phyloP scores from a whole-genome alignment of 2,888 invertebrate species.

The Marronus borbonicus region DNA sequence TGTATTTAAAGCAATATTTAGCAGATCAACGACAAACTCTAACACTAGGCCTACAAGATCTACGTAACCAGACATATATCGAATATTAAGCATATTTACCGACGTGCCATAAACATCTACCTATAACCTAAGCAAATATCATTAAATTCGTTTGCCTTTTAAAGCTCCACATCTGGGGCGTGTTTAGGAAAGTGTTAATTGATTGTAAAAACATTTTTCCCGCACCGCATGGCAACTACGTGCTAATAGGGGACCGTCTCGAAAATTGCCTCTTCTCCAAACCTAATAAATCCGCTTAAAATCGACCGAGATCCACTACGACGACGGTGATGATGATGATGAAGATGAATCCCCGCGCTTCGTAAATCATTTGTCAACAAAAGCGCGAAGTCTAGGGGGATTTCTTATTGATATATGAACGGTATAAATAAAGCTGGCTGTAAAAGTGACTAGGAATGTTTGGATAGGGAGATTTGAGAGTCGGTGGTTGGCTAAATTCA shows the following conservation, averaged over 20 bases:
- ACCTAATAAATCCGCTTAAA: no score
- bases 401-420: no score
- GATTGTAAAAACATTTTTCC: conserved; percentile 50
- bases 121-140: conserved; percentile 36
- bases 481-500: no score
- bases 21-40: no score
- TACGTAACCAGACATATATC: background rate
- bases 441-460: background rate
- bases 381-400: background rate
- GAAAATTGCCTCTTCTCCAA: background rate
- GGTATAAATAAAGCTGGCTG: background rate
- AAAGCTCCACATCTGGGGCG: conserved; percentile 36
- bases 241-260: conserved; percentile 45
- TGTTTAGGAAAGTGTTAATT: conserved; percentile 50
- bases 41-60: background rate
- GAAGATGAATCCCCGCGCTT: background rate
- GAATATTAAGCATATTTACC: no score
- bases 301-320: no score
- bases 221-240: conserved; percentile 41
- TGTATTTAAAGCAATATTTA: no score
- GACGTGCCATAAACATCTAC: conserved; percentile 9
- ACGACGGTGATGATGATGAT: no score
- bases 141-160: background rate
- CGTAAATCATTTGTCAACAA: conserved; percentile 40
- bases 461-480: background rate